phyloP scores from a whole-genome alignment of 2,888 invertebrate genomes.

The Polydrusus tereticollis region DNA sequence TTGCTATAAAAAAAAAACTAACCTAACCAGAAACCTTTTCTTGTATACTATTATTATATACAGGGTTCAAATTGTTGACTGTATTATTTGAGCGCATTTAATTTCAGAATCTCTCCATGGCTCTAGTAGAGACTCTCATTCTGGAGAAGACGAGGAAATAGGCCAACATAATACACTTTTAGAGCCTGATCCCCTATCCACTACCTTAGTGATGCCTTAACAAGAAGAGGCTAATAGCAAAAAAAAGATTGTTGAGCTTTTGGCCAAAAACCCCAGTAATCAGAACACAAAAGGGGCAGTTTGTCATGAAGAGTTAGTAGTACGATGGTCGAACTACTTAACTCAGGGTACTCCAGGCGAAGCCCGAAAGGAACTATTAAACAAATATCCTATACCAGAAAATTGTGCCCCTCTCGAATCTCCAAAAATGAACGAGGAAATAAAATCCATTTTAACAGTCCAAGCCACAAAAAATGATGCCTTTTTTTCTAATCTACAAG shows the following conservation, averaged over 20 bases:
- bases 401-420: constrained; percentile 23
- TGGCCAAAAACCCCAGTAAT: not conserved
- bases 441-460: constrained; percentile 7
- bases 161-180: not conserved
- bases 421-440: constrained; percentile 28
- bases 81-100: not conserved
- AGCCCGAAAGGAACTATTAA: constrained; percentile 1
- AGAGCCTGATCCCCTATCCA: too few relatives aligned
- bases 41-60: too few relatives aligned
- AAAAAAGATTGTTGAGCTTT: too few relatives aligned
- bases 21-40: too few relatives aligned
- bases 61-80: too few relatives aligned
- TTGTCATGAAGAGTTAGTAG: constrained; percentile 16
- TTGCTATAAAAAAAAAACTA: not conserved
- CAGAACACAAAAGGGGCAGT: not conserved
- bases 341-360: constrained; percentile 11
- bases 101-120: not conserved
- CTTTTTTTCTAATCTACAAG: constrained; percentile 30
- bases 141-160: not conserved
- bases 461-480: constrained; percentile 16
- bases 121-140: not conserved
- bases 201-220: too few relatives aligned
- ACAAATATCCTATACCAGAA: constrained; percentile 25
- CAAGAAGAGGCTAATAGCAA: too few relatives aligned
- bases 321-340: constrained; percentile 12